Evolutionary conservation across 1,140 invertebrate species (phyloP).

Genomic region (Panagrolaimus sp.): DNA sequence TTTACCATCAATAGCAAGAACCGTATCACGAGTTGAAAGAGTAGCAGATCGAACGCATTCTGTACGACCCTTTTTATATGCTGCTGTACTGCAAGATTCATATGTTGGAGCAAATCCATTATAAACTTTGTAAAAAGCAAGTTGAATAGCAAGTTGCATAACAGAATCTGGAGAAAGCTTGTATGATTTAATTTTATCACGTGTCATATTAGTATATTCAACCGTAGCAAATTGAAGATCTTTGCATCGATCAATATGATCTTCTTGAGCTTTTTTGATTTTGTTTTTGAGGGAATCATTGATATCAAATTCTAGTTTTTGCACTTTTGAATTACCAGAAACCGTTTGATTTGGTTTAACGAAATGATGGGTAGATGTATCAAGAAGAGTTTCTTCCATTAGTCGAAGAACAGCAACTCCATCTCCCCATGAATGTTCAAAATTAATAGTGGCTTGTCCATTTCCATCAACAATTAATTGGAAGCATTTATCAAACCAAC

Average conservation of each 20-base stretch:
- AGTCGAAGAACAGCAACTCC: conserved; percentile 88
- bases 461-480: conserved; percentile 77
- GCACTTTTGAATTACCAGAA: conserved; percentile 41
- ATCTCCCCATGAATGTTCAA: conserved; percentile 98
- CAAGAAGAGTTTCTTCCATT: conserved; percentile 79
- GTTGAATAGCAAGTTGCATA: conserved; percentile 90
- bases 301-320: conserved; percentile 67
- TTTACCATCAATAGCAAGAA: conserved; percentile 40
- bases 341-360: conserved; percentile 66
- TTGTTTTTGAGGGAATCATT: conserved; percentile 68
- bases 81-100: conserved; percentile 67
- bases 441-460: conserved; percentile 80
- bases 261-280: conserved; percentile 66
- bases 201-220: conserved; percentile 62
- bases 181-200: conserved; percentile 70
- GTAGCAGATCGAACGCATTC: conserved; percentile 85
- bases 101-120: conserved; percentile 61
- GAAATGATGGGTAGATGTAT: conserved; percentile 66
- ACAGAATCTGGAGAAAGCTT: conserved; percentile 74
- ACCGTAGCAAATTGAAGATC: conserved; percentile 71
- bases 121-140: conserved; percentile 72
- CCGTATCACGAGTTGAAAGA: conserved; percentile 66
- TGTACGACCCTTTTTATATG: conserved; percentile 89
- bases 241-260: conserved; percentile 66
- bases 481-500: conserved; percentile 97